Evolutionary conservation across 2,797 vertebrate species (phyloP).

Genomic region (Brachymystax lenok): DNA sequence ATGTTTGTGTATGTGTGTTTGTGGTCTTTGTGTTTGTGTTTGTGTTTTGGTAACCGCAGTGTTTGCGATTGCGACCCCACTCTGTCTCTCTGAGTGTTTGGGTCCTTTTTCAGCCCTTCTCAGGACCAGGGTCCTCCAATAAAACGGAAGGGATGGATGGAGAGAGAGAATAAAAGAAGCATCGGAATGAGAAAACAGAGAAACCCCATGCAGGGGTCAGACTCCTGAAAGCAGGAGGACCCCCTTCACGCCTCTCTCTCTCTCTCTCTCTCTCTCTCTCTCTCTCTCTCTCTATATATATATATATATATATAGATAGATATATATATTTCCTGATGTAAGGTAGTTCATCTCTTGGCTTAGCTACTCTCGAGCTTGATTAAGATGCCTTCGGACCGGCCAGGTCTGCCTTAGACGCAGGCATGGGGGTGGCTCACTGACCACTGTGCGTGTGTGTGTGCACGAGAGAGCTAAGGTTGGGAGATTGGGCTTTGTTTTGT

Average conservation of each 20-base stretch:
- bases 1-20: neutral
- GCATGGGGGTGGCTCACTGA: too few species aligned
- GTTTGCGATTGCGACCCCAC: slow-evolving; percentile 27
- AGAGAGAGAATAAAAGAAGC: neutral
- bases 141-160: slow-evolving; percentile 8
- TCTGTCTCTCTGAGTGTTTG: slow-evolving; percentile 11
- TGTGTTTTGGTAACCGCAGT: slow-evolving; percentile 30
- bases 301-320: slow-evolving; percentile 33
- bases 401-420: too few species aligned
- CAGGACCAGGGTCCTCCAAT: slow-evolving; percentile 9
- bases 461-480: neutral
- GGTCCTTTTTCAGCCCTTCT: neutral
- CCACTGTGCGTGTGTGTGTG: slow-evolving; percentile 1
- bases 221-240: neutral
- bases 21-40: slow-evolving; percentile 31
- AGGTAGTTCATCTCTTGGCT: slow-evolving; percentile 63
- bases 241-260: neutral
- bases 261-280: neutral
- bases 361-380: slow-evolving; percentile 31
- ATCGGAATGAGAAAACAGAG: neutral
- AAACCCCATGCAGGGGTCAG: slow-evolving; percentile 2
- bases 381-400: slow-evolving; percentile 35
- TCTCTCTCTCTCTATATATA: slow-evolving; percentile 43
- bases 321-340: slow-evolving; percentile 11
- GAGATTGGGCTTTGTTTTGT: slow-evolving; percentile 29